Percentiles rank a stretch among this genome's conserved stretches.
Conservation (phyloP, 1,140 invertebrate genomes). For the Brachionus asplanchnoidis region DNA sequence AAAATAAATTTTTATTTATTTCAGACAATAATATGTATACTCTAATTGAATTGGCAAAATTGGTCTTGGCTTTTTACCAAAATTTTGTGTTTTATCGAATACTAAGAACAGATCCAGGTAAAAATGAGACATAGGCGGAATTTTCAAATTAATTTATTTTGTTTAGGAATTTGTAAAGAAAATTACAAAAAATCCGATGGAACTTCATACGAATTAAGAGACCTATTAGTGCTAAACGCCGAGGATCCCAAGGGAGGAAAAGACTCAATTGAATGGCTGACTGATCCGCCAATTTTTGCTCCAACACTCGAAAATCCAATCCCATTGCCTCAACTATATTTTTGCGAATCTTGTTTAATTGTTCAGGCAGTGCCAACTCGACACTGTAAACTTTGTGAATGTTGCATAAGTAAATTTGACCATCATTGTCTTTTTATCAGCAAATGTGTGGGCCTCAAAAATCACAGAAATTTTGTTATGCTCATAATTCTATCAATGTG, state of each 20-base stretch:
- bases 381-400: slow-evolving; percentile 51
- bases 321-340: not conserved
- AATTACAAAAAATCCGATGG: slow-evolving; percentile 14
- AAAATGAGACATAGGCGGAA: not conserved
- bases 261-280: slow-evolving; percentile 25
- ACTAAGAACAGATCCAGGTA: slow-evolving; percentile 5
- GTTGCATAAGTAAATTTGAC: slow-evolving; percentile 49
- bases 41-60: not conserved
- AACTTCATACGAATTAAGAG: slow-evolving; percentile 1
- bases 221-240: not conserved
- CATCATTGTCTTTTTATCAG: slow-evolving; percentile 54
- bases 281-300: slow-evolving; percentile 13
- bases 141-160: not conserved
- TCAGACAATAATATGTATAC: not conserved
- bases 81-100: not conserved
- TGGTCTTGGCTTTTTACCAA: not conserved
- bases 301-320: not conserved
- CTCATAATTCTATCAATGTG: slow-evolving; percentile 44
- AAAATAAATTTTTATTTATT: not conserved
- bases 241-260: not conserved
- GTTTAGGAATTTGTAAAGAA: slow-evolving; percentile 29
- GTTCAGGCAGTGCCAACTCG: slow-evolving; percentile 43
- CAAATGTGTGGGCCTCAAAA: slow-evolving; percentile 49
- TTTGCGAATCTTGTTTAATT: slow-evolving; percentile 22
- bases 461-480: slow-evolving; percentile 49